Percentiles rank a stretch among this genome's conserved stretches.
Conservation (phyloP, 2,888 invertebrate genomes). For the Callinectes sapidus region DNA sequence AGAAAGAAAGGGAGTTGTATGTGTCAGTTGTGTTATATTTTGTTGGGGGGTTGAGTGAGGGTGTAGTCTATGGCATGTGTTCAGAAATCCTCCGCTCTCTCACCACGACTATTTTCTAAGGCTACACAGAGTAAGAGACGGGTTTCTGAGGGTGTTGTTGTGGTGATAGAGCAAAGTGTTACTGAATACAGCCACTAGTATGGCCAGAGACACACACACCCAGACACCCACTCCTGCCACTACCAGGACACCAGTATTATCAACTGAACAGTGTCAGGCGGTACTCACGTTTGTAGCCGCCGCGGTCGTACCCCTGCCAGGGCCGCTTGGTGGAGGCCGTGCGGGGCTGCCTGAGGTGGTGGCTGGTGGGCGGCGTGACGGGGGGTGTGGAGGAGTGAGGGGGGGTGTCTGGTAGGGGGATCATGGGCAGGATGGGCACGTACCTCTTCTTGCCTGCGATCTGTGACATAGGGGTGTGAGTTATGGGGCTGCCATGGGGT, state of each 20-base stretch:
- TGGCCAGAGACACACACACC: not conserved
- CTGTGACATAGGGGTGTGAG: constrained; percentile 19
- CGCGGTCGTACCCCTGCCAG: constrained; percentile 45
- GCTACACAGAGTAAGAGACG: too few species aligned
- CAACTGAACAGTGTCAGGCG: not conserved
- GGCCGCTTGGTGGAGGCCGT: constrained; percentile 49
- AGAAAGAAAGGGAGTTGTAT: not conserved
- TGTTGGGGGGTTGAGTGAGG: too few species aligned
- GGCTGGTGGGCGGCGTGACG: constrained; percentile 20
- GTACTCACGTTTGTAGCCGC: constrained; percentile 44
- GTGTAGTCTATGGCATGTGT: too few species aligned
- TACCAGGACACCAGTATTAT: not conserved
- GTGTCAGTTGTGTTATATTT: too few species aligned
- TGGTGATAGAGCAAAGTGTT: too few species aligned
- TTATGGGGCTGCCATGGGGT: not conserved
- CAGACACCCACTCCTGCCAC: too few species aligned
- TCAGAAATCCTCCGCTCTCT: too few species aligned
- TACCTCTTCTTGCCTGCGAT: constrained; percentile 56
- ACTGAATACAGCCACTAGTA: too few species aligned
- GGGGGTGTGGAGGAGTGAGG: not conserved
- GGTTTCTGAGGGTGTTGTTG: too few species aligned
- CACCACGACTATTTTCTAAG: too few species aligned
- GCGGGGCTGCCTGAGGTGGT: not conserved
- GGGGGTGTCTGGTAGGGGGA: constrained; percentile 42
- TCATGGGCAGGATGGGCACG: constrained; percentile 64